phyloP scores from a whole-genome alignment of 2,113 vertebrate species.

The Hepsetus odoe region DNA sequence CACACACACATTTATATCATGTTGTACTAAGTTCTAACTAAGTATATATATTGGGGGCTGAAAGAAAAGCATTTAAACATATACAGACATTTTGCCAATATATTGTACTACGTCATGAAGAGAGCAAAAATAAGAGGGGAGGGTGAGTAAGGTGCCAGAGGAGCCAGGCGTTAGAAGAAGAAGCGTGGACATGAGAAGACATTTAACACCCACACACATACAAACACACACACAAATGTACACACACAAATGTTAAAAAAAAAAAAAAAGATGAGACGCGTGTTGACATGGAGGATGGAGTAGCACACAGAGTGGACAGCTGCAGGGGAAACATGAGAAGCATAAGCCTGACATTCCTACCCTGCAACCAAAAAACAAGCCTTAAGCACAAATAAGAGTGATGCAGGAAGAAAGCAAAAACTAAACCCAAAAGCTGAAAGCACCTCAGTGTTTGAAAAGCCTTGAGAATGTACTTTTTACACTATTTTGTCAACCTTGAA shows the following conservation, averaged over 20 bases:
- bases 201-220: background rate
- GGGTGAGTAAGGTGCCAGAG: background rate
- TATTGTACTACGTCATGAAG: constrained; percentile 28
- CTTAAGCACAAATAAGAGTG: background rate
- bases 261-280: constrained; percentile 25
- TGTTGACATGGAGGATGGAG: constrained; percentile 28
- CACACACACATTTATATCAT: no score
- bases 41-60: constrained; percentile 7
- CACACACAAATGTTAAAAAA: no score
- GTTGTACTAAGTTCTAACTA: no score
- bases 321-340: background rate
- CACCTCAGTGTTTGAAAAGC: constrained; percentile 23
- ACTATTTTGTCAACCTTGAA: background rate
- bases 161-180: constrained; percentile 7
- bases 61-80: constrained; percentile 37
- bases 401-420: constrained; percentile 13
- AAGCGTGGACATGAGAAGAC: constrained; percentile 17
- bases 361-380: constrained; percentile 30
- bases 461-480: background rate
- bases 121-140: background rate
- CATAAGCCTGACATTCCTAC: constrained; percentile 5
- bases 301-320: constrained; percentile 19
- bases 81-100: constrained; percentile 2
- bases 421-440: constrained; percentile 2
- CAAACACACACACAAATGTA: constrained; percentile 23